Percentiles rank a stretch among this genome's conserved stretches.
Conservation (phyloP, 1,140 invertebrate genomes). For the Drosophila sturtevanti region DNA sequence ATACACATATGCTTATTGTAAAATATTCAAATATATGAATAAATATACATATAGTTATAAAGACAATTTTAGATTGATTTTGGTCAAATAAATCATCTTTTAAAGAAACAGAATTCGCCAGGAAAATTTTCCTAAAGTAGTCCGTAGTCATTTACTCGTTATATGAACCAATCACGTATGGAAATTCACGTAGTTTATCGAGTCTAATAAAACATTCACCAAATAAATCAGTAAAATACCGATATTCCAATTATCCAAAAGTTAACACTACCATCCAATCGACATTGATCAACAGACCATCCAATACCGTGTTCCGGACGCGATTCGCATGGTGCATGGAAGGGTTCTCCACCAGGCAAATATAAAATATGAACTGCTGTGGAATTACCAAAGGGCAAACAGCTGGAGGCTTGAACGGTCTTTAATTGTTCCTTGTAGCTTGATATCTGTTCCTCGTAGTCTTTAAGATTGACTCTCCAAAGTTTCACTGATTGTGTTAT, state of each 20-base stretch:
- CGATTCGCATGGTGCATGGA: slow-evolving; percentile 18
- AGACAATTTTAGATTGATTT: slow-evolving; percentile 4
- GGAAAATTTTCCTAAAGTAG: too few relatives aligned
- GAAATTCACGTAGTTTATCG: slow-evolving; percentile 84
- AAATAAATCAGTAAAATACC: slow-evolving; percentile 85
- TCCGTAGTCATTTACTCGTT: too few relatives aligned
- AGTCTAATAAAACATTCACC: slow-evolving; percentile 86
- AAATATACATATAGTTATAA: too few relatives aligned
- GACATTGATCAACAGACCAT: slow-evolving; percentile 86
- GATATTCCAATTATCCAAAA: slow-evolving; percentile 87
- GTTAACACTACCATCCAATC: slow-evolving; percentile 85
- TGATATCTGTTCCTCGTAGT: background rate
- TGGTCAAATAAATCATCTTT: background rate
- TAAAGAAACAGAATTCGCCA: background rate
- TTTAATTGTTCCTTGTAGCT: background rate
- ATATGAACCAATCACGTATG: too few relatives aligned
- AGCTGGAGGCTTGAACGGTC: slow-evolving; percentile 5
- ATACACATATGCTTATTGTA: background rate
- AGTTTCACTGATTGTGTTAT: too few relatives aligned
- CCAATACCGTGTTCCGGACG: slow-evolving; percentile 62
- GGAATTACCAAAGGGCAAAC: slow-evolving; percentile 7
- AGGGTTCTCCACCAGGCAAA: slow-evolving; percentile 14
- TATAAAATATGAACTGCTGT: slow-evolving; percentile 4
- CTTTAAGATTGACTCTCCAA: too few relatives aligned
- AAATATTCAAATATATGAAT: background rate